Conservation (phyloP, 2,888 invertebrate genomes). For the Altica lythri region DNA sequence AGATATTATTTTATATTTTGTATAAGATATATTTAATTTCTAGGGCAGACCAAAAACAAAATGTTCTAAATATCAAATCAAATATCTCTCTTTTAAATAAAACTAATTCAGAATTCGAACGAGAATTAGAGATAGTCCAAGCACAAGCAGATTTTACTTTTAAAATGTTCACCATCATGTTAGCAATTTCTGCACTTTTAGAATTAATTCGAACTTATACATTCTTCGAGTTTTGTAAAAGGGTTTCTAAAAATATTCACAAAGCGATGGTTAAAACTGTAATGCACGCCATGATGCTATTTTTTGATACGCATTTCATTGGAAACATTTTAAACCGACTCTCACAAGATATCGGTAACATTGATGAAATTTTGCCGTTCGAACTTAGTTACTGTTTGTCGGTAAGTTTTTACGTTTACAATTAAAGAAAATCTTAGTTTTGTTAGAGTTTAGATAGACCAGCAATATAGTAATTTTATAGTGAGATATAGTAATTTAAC, state of each 20-base stretch:
- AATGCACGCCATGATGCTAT: constrained; percentile 45
- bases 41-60: constrained; percentile 40
- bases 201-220: constrained; percentile 48
- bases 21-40: background rate
- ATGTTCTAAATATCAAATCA: constrained; percentile 29
- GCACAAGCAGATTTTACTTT: constrained; percentile 31
- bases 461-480: too few species aligned
- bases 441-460: too few species aligned
- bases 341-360: constrained; percentile 46
- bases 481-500: too few species aligned
- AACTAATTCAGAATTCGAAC: constrained; percentile 10
- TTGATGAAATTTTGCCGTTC: constrained; percentile 46
- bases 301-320: constrained; percentile 48
- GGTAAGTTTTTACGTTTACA: constrained; percentile 32
- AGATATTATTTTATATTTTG: too few species aligned
- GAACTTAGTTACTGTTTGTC: constrained; percentile 38
- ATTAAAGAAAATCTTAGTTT: background rate
- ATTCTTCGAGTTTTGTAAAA: constrained; percentile 78
- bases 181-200: constrained; percentile 27
- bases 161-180: constrained; percentile 36
- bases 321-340: constrained; percentile 49
- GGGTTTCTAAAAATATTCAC: constrained; percentile 61
- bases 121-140: constrained; percentile 21
- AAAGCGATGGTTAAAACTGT: constrained; percentile 43
- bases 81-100: constrained; percentile 1